A percentile compares a stretch with the other conserved stretches of the same genome.
Conservation (phyloP, 2,113 vertebrate species). For the Ramphastos sulfuratus region DNA sequence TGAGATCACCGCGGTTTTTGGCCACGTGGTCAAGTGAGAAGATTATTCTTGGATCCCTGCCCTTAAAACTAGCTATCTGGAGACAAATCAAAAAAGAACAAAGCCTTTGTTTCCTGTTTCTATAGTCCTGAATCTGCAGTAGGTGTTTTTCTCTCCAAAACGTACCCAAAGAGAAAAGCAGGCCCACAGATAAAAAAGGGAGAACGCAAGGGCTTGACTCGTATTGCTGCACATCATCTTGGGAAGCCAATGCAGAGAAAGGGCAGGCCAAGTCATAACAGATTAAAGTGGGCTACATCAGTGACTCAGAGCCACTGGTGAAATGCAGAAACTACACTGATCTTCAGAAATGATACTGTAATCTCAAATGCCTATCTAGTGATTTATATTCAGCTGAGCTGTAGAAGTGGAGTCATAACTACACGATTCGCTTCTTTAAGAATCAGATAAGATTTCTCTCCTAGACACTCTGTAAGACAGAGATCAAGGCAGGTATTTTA, state of each 20-base stretch:
- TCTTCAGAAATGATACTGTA: not conserved
- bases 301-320: not conserved
- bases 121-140: not conserved
- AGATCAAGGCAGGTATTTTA: not conserved
- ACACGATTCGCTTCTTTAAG: not conserved
- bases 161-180: not conserved
- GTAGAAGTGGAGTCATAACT: not conserved
- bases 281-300: not conserved
- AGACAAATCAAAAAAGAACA: slow-evolving; percentile 40
- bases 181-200: not conserved
- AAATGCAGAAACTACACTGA: not conserved
- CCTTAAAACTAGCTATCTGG: not conserved
- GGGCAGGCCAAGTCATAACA: not conserved
- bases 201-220: not conserved
- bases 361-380: slow-evolving; percentile 44
- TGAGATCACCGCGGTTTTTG: slow-evolving; percentile 16
- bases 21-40: not conserved
- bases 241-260: not conserved
- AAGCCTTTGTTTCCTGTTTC: slow-evolving; percentile 54
- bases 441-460: not conserved
- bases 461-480: not conserved
- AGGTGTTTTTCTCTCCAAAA: slow-evolving; percentile 8
- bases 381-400: slow-evolving; percentile 6
- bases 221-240: fast-evolving
- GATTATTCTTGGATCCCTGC: slow-evolving; percentile 59